phyloP scores from a whole-genome alignment of 2,888 invertebrate genomes.

The Ichneumoninae sp. region DNA sequence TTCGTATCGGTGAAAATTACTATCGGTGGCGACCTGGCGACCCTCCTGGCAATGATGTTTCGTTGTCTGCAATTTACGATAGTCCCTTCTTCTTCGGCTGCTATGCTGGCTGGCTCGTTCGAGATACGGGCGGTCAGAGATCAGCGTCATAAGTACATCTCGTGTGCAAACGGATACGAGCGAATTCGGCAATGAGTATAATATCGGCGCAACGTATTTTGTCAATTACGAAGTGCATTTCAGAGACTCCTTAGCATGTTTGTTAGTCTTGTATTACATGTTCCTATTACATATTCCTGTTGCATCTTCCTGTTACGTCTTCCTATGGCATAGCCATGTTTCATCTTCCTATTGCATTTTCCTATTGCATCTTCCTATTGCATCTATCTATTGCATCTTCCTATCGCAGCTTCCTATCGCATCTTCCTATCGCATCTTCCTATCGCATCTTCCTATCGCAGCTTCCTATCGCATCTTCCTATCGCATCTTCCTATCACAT shows the following conservation, averaged over 20 bases:
- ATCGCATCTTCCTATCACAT: too few species aligned
- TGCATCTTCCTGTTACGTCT: too few species aligned
- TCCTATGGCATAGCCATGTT: too few species aligned
- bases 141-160: slow-evolving; percentile 24
- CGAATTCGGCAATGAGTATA: not conserved
- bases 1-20: slow-evolving; percentile 74
- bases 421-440: too few species aligned
- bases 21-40: slow-evolving; percentile 79
- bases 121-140: slow-evolving; percentile 49
- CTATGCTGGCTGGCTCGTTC: not conserved
- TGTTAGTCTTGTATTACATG: not conserved
- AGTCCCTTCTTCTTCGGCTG: slow-evolving; percentile 45
- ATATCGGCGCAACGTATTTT: not conserved
- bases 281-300: too few species aligned
- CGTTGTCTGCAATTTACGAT: slow-evolving; percentile 34
- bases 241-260: too few species aligned
- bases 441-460: too few species aligned
- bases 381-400: too few species aligned
- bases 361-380: too few species aligned
- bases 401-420: too few species aligned
- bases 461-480: too few species aligned
- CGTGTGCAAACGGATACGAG: not conserved
- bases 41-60: slow-evolving; percentile 63
- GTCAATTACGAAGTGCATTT: not conserved
- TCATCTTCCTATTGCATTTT: too few species aligned